A percentile compares a stretch with the other conserved stretches of the same genome.
Evolutionary conservation across 2,888 invertebrate species (phyloP).

Genomic region (Heliconius sara): DNA sequence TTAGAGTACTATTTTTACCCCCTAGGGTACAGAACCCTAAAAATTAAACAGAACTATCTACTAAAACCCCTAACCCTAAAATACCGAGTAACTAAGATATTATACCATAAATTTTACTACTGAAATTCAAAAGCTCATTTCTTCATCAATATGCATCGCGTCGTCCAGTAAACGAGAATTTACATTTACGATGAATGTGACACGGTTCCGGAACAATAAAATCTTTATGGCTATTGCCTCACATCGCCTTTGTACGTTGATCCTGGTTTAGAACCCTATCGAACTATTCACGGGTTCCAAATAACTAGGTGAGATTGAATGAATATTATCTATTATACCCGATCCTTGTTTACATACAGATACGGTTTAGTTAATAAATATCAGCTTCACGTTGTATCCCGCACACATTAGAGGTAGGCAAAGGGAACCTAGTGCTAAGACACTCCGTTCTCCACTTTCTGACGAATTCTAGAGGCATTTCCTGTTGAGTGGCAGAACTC

Average conservation of each 20-base stretch:
- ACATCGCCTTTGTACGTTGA: conserved; percentile 62
- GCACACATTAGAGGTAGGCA: no score
- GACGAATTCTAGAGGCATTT: no score
- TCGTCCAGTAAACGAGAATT: conserved; percentile 68
- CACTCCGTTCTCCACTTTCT: no score
- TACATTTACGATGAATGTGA: conserved; percentile 63
- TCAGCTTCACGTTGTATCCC: no score
- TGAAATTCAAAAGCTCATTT: conserved; percentile 44
- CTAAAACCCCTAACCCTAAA: background rate
- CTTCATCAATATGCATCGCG: conserved; percentile 66
- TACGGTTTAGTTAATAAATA: background rate
- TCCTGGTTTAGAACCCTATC: conserved; percentile 44
- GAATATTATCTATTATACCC: background rate
- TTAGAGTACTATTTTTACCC: no score
- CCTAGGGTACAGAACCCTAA: no score
- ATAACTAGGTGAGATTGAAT: conserved; percentile 28
- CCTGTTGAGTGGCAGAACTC: no score
- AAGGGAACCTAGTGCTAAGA: no score
- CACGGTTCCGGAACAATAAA: conserved; percentile 66
- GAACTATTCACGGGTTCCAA: conserved; percentile 47
- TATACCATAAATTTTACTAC: conserved; percentile 27
- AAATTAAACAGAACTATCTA: no score
- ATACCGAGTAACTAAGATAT: conserved; percentile 9
- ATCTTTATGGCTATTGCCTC: conserved; percentile 75
- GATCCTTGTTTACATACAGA: background rate